Conservation (phyloP, 2,888 invertebrate genomes). For the Nemotelus pantherinus region DNA sequence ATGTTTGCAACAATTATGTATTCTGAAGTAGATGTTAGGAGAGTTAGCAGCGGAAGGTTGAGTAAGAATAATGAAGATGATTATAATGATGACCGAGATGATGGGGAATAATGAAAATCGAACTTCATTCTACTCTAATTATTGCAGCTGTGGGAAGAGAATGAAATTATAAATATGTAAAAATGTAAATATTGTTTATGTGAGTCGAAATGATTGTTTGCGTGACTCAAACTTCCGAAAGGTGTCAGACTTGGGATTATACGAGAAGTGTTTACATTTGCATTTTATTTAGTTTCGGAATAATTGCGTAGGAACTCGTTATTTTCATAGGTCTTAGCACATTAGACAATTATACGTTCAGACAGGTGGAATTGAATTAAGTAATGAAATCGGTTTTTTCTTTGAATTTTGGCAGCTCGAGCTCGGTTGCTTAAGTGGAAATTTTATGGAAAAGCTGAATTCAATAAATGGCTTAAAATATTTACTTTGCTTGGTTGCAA, state of each 20-base stretch:
- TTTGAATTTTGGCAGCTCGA: too few relatives aligned
- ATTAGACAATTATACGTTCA: too few relatives aligned
- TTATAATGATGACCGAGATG: slow-evolving; percentile 11
- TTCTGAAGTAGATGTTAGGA: background rate
- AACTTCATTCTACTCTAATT: slow-evolving; percentile 20
- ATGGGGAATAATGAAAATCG: slow-evolving; percentile 7
- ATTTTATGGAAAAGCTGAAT: too few relatives aligned
- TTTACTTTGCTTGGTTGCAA: too few relatives aligned
- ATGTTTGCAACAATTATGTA: slow-evolving; percentile 10
- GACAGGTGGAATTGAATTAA: too few relatives aligned
- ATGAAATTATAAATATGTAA: slow-evolving; percentile 1
- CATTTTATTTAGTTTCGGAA: too few relatives aligned
- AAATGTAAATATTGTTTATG: background rate
- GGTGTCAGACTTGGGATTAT: background rate
- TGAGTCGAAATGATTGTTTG: background rate
- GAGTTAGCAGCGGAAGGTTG: background rate
- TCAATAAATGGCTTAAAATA: too few relatives aligned
- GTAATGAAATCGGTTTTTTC: too few relatives aligned
- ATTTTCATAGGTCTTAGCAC: too few relatives aligned
- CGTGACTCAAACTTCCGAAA: background rate
- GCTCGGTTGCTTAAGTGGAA: too few relatives aligned
- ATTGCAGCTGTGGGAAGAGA: background rate
- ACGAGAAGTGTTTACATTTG: too few relatives aligned
- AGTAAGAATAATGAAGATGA: background rate
- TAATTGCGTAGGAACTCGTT: too few relatives aligned